A percentile compares a stretch with the other conserved stretches of the same genome.
These are phyloP conservation scores for Microplitis deprimator DNA, from an alignment of 2,888 invertebrate genomes.

Conservation along the genomic window DNA sequence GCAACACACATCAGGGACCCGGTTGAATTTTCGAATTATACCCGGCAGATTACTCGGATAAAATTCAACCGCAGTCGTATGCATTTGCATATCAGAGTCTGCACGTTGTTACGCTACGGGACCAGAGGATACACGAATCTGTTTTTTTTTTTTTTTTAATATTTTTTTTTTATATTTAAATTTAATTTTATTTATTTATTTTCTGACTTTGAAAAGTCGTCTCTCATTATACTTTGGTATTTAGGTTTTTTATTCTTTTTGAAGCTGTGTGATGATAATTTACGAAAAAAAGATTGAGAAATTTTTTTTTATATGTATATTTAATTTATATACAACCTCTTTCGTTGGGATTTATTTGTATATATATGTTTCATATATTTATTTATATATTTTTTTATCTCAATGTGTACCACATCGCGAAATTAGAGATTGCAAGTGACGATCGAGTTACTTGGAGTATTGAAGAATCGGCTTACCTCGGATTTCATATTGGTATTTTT, in stretches of 20 bases:
- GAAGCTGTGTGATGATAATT: not conserved
- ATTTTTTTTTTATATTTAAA: constrained; percentile 1
- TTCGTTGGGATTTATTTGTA: not conserved
- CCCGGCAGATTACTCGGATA: constrained; percentile 63
- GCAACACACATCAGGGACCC: constrained; percentile 39
- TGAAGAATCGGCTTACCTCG: constrained; percentile 29
- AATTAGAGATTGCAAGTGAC: constrained; percentile 19
- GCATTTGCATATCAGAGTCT: constrained; percentile 59
- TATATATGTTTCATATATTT: not conserved
- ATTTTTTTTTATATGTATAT: not conserved
- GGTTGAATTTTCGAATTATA: constrained; percentile 63
- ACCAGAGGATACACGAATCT: constrained; percentile 9
- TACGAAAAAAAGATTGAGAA: not conserved
- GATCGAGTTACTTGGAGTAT: constrained; percentile 26
- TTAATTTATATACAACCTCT: not conserved
- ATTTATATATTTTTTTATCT: constrained; percentile 4
- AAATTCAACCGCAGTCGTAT: constrained; percentile 58
- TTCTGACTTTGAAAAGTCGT: constrained; percentile 10
- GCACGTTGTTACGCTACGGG: constrained; percentile 8
- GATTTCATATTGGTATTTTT: constrained; percentile 25
- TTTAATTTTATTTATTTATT: constrained; percentile 18
- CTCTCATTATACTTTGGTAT: not conserved
- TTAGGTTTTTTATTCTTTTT: not conserved
- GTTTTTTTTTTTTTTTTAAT: constrained; percentile 8
- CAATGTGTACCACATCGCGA: constrained; percentile 7